Evolutionary conservation across 1,140 invertebrate species (phyloP).

Genomic region (Drosophila ironensis): DNA sequence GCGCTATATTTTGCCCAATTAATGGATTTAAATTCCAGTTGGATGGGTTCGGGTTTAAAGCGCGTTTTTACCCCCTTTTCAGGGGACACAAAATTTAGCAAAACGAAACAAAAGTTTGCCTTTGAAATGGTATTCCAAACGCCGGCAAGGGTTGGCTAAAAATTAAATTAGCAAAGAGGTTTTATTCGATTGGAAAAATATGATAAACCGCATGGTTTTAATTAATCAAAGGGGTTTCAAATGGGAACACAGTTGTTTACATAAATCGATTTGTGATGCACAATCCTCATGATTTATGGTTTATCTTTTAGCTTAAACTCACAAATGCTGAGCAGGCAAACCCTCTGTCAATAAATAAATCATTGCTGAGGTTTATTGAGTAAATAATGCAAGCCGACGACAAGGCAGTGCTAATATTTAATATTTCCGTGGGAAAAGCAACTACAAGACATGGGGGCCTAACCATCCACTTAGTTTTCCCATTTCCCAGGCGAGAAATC

Average conservation of each 20-base stretch:
- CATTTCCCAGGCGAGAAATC: conserved; percentile 30
- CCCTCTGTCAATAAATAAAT: neutral
- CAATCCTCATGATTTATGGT: too few species aligned
- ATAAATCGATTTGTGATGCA: neutral
- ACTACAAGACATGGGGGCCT: conserved; percentile 16
- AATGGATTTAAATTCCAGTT: conserved; percentile 66
- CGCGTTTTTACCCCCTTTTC: conserved; percentile 4
- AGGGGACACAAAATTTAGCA: conserved; percentile 34
- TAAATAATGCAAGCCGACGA: too few species aligned
- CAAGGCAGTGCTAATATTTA: too few species aligned
- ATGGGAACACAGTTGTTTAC: too few species aligned
- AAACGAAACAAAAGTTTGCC: conserved; percentile 3
- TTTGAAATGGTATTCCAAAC: neutral
- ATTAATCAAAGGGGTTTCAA: conserved; percentile 11
- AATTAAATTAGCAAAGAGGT: neutral
- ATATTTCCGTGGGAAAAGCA: too few species aligned
- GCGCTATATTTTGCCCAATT: conserved; percentile 49
- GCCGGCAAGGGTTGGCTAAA: neutral
- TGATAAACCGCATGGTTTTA: neutral
- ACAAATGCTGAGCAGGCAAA: too few species aligned
- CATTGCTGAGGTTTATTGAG: neutral
- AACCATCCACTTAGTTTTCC: conserved; percentile 7
- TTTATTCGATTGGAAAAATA: conserved; percentile 18
- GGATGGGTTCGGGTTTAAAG: conserved; percentile 47
- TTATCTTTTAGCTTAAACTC: too few species aligned